phyloP scores from a whole-genome alignment of 2,888 invertebrate species.

The Elmis aenea region DNA sequence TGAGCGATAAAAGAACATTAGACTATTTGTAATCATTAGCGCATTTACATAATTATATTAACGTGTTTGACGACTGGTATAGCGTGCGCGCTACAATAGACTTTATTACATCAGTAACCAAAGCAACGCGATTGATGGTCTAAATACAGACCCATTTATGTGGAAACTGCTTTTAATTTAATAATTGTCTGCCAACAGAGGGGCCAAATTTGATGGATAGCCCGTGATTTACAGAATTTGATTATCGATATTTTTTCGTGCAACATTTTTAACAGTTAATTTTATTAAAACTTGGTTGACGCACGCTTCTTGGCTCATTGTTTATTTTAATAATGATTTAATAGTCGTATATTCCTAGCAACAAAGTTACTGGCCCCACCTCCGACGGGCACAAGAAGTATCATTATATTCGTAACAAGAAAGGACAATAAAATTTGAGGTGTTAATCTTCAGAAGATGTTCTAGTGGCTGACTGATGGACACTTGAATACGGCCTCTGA shows the following conservation, averaged over 20 bases:
- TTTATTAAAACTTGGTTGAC: conserved; percentile 5
- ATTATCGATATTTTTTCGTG: conserved; percentile 16
- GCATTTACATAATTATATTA: conserved; percentile 35
- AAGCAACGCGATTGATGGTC: conserved; percentile 35
- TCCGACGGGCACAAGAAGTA: conserved; percentile 37
- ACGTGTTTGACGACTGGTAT: conserved; percentile 20
- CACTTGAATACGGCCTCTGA: conserved; percentile 38
- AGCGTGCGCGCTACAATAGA: conserved; percentile 17
- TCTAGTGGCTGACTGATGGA: conserved; percentile 43
- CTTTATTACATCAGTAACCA: conserved; percentile 22
- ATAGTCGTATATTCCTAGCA: conserved; percentile 22
- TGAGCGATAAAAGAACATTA: conserved; percentile 24
- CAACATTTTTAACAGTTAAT: too few relatives aligned
- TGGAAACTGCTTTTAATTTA: conserved; percentile 38
- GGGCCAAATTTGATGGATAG: conserved; percentile 25
- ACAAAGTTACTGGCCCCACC: conserved; percentile 29
- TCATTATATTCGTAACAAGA: conserved; percentile 36
- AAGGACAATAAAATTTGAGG: conserved; percentile 37
- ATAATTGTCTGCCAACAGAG: conserved; percentile 31
- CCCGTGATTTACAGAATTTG: conserved; percentile 24
- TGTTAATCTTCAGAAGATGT: conserved; percentile 43
- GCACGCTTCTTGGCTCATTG: conserved; percentile 18
- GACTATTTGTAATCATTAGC: conserved; percentile 34
- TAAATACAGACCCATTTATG: conserved; percentile 34
- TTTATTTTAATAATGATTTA: conserved; percentile 19